Conservation (phyloP, 2,113 vertebrate genomes). For the Tachycineta bicolor region DNA sequence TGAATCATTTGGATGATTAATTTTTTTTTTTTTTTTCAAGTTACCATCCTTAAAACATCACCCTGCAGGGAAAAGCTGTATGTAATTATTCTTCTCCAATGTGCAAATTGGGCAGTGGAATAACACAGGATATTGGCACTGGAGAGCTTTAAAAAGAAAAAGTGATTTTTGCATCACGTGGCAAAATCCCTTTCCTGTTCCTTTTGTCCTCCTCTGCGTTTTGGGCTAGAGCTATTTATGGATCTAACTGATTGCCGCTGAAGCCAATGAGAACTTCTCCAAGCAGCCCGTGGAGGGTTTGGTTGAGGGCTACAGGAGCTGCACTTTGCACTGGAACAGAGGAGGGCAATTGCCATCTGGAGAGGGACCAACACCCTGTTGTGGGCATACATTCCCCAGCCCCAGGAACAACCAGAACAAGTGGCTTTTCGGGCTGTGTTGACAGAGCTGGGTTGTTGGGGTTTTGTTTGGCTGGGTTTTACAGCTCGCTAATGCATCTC, state of each 20-base stretch:
- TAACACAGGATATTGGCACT: not conserved
- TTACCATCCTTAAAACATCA: not conserved
- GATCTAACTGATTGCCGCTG: not conserved
- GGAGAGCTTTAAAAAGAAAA: not conserved
- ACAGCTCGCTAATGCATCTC: not conserved
- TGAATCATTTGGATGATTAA: not conserved
- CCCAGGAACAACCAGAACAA: not conserved
- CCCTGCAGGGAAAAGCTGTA: not conserved
- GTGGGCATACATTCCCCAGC: not conserved
- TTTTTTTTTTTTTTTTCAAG: not conserved
- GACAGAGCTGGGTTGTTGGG: not conserved
- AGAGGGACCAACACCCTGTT: rapidly evolving
- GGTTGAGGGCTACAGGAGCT: not conserved
- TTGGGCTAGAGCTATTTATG: not conserved
- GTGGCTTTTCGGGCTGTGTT: not conserved
- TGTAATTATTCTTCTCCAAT: not conserved
- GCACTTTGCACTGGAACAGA: not conserved
- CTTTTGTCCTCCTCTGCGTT: not conserved
- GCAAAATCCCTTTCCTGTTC: not conserved
- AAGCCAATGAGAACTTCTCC: not conserved
- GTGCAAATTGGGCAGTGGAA: not conserved
- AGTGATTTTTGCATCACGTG: not conserved
- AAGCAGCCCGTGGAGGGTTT: not conserved
- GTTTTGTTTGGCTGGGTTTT: not conserved
- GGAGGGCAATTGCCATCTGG: not conserved